Base-by-base conservation (phyloP, 1,140 invertebrate species). In the Dreissena rostriformis region DNA sequence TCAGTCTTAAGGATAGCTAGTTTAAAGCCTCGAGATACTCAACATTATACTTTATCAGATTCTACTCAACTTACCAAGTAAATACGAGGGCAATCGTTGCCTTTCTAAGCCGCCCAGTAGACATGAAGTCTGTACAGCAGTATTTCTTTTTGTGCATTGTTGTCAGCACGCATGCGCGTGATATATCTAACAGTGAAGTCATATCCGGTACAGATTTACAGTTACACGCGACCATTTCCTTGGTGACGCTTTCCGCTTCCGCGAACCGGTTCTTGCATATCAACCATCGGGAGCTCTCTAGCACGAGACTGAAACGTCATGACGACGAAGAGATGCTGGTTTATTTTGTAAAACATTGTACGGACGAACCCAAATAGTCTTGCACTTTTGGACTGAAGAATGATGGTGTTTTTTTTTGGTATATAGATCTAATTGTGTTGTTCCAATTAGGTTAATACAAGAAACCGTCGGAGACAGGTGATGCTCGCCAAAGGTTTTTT, bases 211-310 rank as follows among this genome's bases (percentile, higher is more conserved):
- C 88, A 11, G 86, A 67, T 15, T 63, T 71, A 8, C 86, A 68
- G 76, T 92, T 92, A 28, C 88, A 89, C 17, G 91, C 90, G 4
- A 89, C 85, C 55, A 92, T 86, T 51, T 92, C 91, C 67, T 87
- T 86, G 55, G 89, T 85, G 6, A 79, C 82, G 11, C 66, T 49
- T 78, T 92, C 91, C 1, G 90, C 87, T 57, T 88, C 86, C 0
- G 86, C 53, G 73, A 91, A 92, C 55, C 76, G 85, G 66, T 91
- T 87, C 29, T 89, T 83, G 68, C 90, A 91, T 26, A 87, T 76
- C 68, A 91, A 82, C 91, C 91, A 92, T 79, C 91, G 72, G n/a
- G 88, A 85, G 82, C 90, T 91, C 76, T 92, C 91, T 17, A 89
- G 86, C 28, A 87, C 86, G 39, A 91, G 81, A 82, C 91, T 92